These are phyloP conservation scores for Euphydryas editha DNA, from an alignment of 2,888 invertebrate genomes.

Conservation along the genomic window DNA sequence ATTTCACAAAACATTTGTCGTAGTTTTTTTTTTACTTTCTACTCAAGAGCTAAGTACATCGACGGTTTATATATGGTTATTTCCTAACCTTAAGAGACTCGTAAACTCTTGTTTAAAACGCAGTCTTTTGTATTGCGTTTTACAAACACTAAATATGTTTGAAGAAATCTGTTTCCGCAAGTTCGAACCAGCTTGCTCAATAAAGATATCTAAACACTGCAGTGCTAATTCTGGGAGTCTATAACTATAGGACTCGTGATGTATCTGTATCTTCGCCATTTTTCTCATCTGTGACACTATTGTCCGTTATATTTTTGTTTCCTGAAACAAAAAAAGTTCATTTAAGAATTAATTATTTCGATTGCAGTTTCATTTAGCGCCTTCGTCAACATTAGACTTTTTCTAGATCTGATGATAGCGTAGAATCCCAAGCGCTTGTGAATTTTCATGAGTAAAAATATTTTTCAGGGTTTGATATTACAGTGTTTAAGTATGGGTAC, in stretches of 20 bases:
- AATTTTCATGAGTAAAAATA: too few species aligned
- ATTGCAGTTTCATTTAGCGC: neutral
- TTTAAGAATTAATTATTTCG: neutral
- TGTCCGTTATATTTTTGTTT: slow-evolving; percentile 74
- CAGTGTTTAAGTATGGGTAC: too few species aligned
- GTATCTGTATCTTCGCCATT: slow-evolving; percentile 55
- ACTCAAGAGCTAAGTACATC: slow-evolving; percentile 5
- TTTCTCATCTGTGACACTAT: slow-evolving; percentile 68
- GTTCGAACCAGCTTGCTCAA: slow-evolving; percentile 39
- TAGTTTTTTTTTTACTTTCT: neutral
- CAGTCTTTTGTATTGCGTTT: slow-evolving; percentile 28
- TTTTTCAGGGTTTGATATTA: neutral
- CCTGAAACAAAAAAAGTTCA: slow-evolving; percentile 55
- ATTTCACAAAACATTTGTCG: neutral
- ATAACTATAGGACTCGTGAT: slow-evolving; percentile 67
- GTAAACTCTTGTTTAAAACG: slow-evolving; percentile 21
- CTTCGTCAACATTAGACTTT: neutral
- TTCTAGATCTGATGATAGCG: too few species aligned
- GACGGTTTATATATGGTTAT: slow-evolving; percentile 2
- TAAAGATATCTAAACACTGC: slow-evolving; percentile 50
- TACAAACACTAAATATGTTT: slow-evolving; percentile 23
- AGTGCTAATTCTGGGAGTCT: slow-evolving; percentile 48
- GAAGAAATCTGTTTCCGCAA: slow-evolving; percentile 14
- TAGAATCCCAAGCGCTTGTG: too few species aligned
- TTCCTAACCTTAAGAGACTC: slow-evolving; percentile 21